Evolutionary conservation across 2,888 invertebrate species (phyloP).

Genomic region (Eumerus sabulonum): DNA sequence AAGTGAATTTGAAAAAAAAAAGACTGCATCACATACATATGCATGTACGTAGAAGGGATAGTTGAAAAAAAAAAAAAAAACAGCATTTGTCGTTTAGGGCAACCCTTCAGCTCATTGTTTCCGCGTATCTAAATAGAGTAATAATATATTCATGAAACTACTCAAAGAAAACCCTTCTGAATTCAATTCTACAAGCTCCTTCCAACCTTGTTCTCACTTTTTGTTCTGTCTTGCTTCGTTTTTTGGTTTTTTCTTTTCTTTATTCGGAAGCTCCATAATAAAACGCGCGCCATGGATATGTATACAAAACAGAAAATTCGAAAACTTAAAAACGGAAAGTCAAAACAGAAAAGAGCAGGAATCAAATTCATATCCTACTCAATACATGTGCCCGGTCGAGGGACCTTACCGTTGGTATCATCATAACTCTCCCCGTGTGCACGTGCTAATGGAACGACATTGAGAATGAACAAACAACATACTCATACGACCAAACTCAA

Average conservation of each 20-base stretch:
- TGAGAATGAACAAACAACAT: slow-evolving; percentile 59
- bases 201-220: too few species aligned
- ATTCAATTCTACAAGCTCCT: slow-evolving; percentile 46
- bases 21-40: too few species aligned
- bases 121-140: slow-evolving; percentile 59
- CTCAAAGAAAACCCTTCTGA: slow-evolving; percentile 50
- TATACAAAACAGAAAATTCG: neutral
- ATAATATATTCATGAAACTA: slow-evolving; percentile 68
- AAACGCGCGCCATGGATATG: slow-evolving; percentile 52
- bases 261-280: slow-evolving; percentile 38
- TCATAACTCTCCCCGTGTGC: slow-evolving; percentile 58
- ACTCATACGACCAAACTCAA: slow-evolving; percentile 14
- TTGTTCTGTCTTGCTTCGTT: too few species aligned
- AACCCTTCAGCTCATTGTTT: slow-evolving; percentile 40
- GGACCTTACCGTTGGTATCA: slow-evolving; percentile 22
- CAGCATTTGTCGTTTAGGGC: slow-evolving; percentile 50
- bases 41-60: too few species aligned
- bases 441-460: slow-evolving; percentile 69
- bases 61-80: slow-evolving; percentile 7
- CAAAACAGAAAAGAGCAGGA: neutral
- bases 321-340: slow-evolving; percentile 16
- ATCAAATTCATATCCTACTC: slow-evolving; percentile 35
- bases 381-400: slow-evolving; percentile 32
- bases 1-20: neutral
- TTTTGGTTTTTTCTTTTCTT: slow-evolving; percentile 24